Evolutionary conservation across 2,888 invertebrate species (phyloP), one percentile per base, ranked within the genome.

Genomic region (Apamea sordens): DNA sequence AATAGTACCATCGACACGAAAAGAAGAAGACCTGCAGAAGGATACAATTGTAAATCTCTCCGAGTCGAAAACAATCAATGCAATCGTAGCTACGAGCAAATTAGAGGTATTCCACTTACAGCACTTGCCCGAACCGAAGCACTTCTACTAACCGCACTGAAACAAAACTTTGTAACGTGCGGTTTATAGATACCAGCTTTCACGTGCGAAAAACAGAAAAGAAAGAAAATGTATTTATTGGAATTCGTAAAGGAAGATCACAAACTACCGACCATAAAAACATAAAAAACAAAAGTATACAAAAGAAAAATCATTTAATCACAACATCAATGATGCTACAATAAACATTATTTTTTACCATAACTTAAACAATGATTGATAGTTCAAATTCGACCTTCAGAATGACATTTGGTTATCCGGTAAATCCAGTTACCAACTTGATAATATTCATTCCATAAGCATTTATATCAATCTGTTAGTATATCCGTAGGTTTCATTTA

Each of bases 341-440:
- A 47, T 6, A 64, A 77, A 64, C 24, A 63, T 53, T 13, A 56
- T 79, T 64, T 64, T 79, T 71, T 64, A 36, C 56, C 53, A 0
- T 44, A 79, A 63, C 2, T 41, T 50, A 53, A 24, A 77, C 44
- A 81, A 7, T 64, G 21, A 83, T 77, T 70, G 69, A 65, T 70
- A 24, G 56, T 50, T 70, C 1, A 77, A 77, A 70, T 59, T 32
- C 18, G 68, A 68, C 72, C 71, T 82, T 82, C 41, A 59, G 15
- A 10, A 72, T 59, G 10, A 63, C 63, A 64, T 81, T 81, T n/a
- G 4, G 68, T 61, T 72, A 73, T 81, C 86, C 86, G 76, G 72
- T 76, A 85, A 76, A 81, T 68, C 71, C 85, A 68, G 81, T 84
- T 50, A 41, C 32, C 4, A 72, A 72, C 68, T 72, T 41, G 72